A percentile compares a stretch with the other conserved stretches of the same genome.
Conservation (phyloP, 2,797 vertebrate species). For the Odontamblyopus rebecca region DNA sequence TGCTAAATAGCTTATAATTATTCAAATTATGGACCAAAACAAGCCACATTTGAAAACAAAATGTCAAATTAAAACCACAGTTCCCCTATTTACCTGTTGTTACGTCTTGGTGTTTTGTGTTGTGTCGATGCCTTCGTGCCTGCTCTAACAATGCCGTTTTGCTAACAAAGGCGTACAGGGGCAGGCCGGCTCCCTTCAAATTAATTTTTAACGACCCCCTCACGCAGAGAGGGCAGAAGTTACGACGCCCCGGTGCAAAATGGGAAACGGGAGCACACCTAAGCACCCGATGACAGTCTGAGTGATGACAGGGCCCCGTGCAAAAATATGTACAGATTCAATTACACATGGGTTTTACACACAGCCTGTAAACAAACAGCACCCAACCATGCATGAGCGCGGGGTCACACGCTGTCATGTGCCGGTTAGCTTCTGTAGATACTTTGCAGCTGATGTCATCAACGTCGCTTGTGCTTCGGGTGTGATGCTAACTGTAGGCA, state of each 20-base stretch:
- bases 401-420: too few species aligned
- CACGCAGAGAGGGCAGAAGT: slow-evolving; percentile 44
- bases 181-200: slow-evolving; percentile 50
- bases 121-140: slow-evolving; percentile 17
- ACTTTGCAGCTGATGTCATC: too few species aligned
- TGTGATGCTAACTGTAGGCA: too few species aligned
- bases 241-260: slow-evolving; percentile 28
- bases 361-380: slow-evolving; percentile 1
- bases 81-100: slow-evolving; percentile 9
- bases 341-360: slow-evolving; percentile 29
- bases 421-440: too few species aligned
- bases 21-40: slow-evolving; percentile 9
- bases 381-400: not conserved
- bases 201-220: slow-evolving; percentile 74
- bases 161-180: slow-evolving; percentile 59
- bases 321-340: slow-evolving; percentile 36
- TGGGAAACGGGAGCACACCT: slow-evolving; percentile 13
- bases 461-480: too few species aligned
- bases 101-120: slow-evolving; percentile 8
- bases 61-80: not conserved
- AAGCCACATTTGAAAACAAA: not conserved
- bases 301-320: slow-evolving; percentile 46
- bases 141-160: slow-evolving; percentile 23
- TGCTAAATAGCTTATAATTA: not conserved
- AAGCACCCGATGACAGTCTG: slow-evolving; percentile 21